A percentile compares a stretch with the other conserved stretches of the same genome.
phyloP scores from a whole-genome alignment of 2,113 vertebrate species.

The Hiodon alosoides region DNA sequence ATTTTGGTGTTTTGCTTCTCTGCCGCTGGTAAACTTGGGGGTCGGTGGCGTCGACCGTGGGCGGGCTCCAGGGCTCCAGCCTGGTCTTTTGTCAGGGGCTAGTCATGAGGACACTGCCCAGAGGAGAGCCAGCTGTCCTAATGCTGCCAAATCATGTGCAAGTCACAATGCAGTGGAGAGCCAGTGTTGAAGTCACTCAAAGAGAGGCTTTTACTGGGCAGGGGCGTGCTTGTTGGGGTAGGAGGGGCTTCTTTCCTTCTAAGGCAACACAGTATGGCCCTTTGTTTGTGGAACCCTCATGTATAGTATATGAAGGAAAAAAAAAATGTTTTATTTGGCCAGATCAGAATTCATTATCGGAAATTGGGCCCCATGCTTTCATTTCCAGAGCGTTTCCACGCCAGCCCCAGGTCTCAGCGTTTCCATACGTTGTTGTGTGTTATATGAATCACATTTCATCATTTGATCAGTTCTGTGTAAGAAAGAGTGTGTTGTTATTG shows the following conservation, averaged over 20 bases:
- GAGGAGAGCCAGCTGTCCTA: conserved; percentile 53
- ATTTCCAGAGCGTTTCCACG: too few relatives aligned
- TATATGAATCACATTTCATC: too few relatives aligned
- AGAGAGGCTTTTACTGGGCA: conserved; percentile 21
- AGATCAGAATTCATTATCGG: conserved; percentile 29
- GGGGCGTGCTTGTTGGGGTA: conserved; percentile 27
- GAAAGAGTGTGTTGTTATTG: not conserved
- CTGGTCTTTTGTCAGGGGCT: conserved; percentile 44
- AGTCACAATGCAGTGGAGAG: conserved; percentile 57
- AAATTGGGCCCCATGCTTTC: not conserved
- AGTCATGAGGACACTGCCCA: conserved; percentile 53
- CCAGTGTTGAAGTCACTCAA: conserved; percentile 50
- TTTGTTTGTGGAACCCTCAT: conserved; percentile 44
- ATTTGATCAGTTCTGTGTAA: too few relatives aligned
- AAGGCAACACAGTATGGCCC: conserved; percentile 45
- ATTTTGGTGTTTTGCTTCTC: not conserved
- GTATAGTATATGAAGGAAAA: conserved; percentile 12
- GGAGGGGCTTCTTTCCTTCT: conserved; percentile 44
- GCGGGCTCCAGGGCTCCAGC: conserved; percentile 10
- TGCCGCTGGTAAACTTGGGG: not conserved
- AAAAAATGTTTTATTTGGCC: conserved; percentile 40
- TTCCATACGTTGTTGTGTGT: too few relatives aligned
- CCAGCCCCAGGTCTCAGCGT: too few relatives aligned
- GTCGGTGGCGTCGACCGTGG: not conserved
- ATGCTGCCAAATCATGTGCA: conserved; percentile 63